These are phyloP conservation scores for Eudyptes chrysolophus DNA, from an alignment of 2,113 vertebrate species.

Conservation along the genomic window DNA sequence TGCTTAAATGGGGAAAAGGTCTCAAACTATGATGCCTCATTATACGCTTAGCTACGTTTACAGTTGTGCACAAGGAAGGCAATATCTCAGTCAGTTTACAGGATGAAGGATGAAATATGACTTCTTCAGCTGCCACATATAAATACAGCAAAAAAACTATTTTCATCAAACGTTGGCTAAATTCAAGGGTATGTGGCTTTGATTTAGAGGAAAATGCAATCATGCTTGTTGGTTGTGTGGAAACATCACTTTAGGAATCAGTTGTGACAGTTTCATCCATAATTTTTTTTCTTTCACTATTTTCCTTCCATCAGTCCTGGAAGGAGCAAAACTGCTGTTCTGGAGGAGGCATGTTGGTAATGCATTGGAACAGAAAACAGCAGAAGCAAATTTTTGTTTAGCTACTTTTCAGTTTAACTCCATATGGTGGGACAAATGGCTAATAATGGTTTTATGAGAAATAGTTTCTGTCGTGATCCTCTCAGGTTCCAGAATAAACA, in stretches of 20 bases:
- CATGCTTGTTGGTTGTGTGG: background rate
- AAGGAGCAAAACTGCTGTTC: background rate
- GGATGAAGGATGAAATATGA: background rate
- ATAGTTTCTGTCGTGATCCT: background rate
- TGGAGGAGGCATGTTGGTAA: background rate
- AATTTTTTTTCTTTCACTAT: background rate
- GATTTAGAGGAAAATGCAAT: background rate
- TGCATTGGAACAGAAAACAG: background rate
- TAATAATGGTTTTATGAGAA: background rate
- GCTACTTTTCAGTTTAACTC: background rate
- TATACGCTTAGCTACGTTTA: fast-evolving
- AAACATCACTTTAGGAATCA: background rate
- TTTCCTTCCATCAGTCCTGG: background rate
- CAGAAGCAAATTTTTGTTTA: background rate
- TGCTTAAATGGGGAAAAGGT: background rate
- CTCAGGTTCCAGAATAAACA: background rate
- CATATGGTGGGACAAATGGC: background rate
- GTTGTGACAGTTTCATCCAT: background rate
- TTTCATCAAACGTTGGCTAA: background rate
- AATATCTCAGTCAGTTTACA: background rate
- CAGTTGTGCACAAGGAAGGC: fast-evolving
- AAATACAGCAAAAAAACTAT: background rate
- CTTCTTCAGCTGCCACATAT: background rate
- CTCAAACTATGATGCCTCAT: background rate
- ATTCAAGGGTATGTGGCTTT: background rate